Conservation (phyloP, 1,140 invertebrate species). For the Neodiprion virginianus region DNA sequence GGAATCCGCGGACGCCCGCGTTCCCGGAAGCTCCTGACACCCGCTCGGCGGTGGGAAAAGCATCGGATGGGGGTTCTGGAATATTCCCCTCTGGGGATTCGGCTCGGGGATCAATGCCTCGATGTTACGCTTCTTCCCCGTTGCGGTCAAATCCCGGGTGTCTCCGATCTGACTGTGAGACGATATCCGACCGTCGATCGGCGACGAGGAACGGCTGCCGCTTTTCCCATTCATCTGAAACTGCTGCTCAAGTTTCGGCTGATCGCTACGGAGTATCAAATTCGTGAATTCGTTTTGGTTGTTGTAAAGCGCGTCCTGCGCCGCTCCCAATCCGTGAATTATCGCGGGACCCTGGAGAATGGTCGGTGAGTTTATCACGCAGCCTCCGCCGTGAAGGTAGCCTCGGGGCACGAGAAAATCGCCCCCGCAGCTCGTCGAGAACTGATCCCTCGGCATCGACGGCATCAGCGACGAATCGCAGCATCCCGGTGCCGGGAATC, state of each 20-base stretch:
- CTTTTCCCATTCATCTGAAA: no score
- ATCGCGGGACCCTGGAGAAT: constrained; percentile 40
- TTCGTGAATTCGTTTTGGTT: constrained; percentile 1
- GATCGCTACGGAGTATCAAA: no score
- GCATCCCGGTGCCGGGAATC: constrained; percentile 55
- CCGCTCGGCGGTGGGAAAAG: constrained; percentile 40
- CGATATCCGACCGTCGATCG: background rate
- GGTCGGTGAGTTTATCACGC: constrained; percentile 45
- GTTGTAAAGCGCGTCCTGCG: background rate
- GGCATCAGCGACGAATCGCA: constrained; percentile 29
- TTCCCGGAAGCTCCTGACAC: constrained; percentile 51
- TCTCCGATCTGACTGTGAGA: constrained; percentile 38
- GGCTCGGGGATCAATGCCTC: background rate
- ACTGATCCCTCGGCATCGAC: background rate
- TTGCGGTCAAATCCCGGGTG: constrained; percentile 43
- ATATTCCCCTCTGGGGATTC: constrained; percentile 1
- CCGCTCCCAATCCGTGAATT: constrained; percentile 30
- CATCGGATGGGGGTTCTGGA: constrained; percentile 12
- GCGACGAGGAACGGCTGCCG: no score
- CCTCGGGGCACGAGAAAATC: constrained; percentile 36
- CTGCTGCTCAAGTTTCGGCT: no score
- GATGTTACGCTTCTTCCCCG: constrained; percentile 37
- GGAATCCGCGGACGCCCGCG: constrained; percentile 16
- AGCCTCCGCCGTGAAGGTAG: constrained; percentile 35
- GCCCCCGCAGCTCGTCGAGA: constrained; percentile 15